Conservation (phyloP, 1,140 invertebrate species). For the Penaeus vannamei region DNA sequence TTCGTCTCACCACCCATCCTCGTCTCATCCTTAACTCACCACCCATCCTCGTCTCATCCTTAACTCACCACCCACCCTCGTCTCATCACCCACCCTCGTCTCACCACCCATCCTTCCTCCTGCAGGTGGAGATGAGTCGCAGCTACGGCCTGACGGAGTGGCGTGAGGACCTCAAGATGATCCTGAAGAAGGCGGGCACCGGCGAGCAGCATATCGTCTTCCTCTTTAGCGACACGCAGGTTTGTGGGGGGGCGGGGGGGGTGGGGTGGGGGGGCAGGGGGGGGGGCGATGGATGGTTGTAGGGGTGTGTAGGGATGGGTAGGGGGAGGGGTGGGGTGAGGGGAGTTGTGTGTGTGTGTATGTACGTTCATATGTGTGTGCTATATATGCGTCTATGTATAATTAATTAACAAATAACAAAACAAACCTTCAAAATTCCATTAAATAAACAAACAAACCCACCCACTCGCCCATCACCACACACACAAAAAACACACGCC, state of each 20-base stretch:
- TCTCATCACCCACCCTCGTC: no score
- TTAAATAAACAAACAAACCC: neutral
- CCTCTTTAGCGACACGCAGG: conserved; percentile 90
- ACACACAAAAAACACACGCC: neutral
- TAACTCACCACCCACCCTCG: neutral
- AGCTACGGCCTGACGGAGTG: conserved; percentile 88
- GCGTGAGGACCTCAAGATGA: conserved; percentile 90
- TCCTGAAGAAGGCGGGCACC: conserved; percentile 85
- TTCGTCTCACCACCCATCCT: no score
- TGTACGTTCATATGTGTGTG: no score
- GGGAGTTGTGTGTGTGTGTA: no score
- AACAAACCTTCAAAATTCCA: no score
- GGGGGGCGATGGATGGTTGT: no score
- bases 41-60: no score
- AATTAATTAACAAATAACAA: neutral
- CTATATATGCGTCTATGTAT: neutral
- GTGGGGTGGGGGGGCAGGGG: no score
- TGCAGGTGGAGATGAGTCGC: conserved; percentile 90
- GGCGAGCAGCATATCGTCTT: conserved; percentile 91
- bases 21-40: no score
- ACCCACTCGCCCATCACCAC: neutral
- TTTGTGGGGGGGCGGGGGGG: conserved; percentile 70
- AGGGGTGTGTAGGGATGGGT: no score
- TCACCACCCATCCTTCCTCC: conserved; percentile 42
- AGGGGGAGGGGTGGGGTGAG: no score